phyloP scores from a whole-genome alignment of 92 coral and sea anemone species.

The Zoanthus gigantus region DNA sequence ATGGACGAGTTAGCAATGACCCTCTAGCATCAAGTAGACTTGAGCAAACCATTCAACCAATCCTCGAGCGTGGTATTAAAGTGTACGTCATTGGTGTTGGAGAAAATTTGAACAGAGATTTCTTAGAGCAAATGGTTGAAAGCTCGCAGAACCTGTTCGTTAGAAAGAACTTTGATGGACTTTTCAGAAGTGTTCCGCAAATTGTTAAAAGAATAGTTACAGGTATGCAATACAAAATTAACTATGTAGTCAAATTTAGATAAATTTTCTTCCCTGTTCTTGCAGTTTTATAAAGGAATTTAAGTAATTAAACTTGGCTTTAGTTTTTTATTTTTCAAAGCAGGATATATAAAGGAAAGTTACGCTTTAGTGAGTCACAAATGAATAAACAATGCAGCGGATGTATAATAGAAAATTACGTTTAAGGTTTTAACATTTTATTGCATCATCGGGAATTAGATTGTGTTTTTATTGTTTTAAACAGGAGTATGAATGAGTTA shows the following conservation, averaged over 20 bases:
- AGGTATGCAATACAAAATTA: constrained; percentile 10
- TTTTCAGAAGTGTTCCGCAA: constrained; percentile 37
- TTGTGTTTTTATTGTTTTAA: too few species aligned
- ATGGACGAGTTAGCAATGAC: constrained; percentile 31
- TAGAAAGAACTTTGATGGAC: constrained; percentile 8
- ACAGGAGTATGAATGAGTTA: too few species aligned
- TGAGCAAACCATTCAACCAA: constrained; percentile 30
- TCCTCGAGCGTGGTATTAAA: constrained; percentile 37
- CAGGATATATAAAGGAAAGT: too few species aligned
- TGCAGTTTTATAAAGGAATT: neutral
- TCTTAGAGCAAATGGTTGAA: constrained; percentile 46
- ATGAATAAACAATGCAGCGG: too few species aligned
- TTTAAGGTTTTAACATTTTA: too few species aligned
- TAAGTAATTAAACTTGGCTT: neutral
- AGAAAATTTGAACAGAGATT: constrained; percentile 8
- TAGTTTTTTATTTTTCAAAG: too few species aligned
- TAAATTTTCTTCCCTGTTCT: neutral
- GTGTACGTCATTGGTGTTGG: constrained; percentile 34
- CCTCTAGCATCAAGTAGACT: constrained; percentile 42
- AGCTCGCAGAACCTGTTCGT: constrained; percentile 22
- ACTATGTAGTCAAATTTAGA: neutral
- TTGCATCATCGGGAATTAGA: too few species aligned
- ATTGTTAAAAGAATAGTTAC: constrained; percentile 33
- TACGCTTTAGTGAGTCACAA: too few species aligned
- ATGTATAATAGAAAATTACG: too few species aligned